Conservation (phyloP, 1,140 invertebrate species). For the Oscheius sp. region DNA sequence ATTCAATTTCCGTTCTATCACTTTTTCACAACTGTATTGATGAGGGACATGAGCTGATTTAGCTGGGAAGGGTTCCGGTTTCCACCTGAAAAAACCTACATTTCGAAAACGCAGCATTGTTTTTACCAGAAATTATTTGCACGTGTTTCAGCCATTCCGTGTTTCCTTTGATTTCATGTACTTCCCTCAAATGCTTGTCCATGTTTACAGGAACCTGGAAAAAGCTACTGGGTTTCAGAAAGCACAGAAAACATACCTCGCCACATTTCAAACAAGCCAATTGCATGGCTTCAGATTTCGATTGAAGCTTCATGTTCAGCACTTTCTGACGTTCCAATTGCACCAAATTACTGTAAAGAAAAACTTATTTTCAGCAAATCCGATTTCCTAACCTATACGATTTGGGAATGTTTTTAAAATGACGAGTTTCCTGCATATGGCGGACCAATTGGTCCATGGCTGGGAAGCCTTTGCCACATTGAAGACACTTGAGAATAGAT, state of each 20-base stretch:
- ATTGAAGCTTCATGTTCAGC: background rate
- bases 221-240: background rate
- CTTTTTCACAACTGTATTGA: background rate
- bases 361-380: background rate
- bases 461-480: background rate
- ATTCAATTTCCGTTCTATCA: no score
- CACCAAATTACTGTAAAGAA: background rate
- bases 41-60: background rate
- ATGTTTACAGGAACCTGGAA: background rate
- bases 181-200: background rate
- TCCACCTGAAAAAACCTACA: no score
- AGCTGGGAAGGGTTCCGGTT: background rate
- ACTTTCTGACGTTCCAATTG: background rate
- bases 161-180: background rate
- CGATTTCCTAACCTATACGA: background rate
- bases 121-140: background rate
- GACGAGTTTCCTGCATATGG: background rate
- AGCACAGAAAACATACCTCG: background rate
- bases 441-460: background rate
- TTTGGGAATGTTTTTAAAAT: background rate
- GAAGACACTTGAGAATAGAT: background rate
- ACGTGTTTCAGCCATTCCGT: background rate
- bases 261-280: conserved; percentile 1
- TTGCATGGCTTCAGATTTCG: background rate
- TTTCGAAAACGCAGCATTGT: background rate